Evolutionary conservation across 2,888 invertebrate genomes (phyloP).

Genomic region (Leptodirus hochenwartii): DNA sequence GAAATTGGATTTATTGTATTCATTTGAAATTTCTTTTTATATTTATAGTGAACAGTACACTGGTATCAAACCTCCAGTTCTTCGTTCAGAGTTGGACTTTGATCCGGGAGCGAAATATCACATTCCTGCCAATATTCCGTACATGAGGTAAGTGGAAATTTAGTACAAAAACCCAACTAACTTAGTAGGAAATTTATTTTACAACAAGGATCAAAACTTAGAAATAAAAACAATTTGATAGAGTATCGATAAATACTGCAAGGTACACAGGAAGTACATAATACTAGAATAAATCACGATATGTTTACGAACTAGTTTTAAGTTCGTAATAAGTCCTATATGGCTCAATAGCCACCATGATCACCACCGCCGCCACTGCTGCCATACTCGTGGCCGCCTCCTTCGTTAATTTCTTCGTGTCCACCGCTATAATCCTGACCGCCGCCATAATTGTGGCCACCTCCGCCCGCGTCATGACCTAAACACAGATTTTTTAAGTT

Average conservation of each 20-base stretch:
- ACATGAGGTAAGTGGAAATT: constrained; percentile 54
- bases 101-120: constrained; percentile 89
- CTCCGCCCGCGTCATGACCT: constrained; percentile 14
- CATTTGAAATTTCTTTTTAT: constrained; percentile 13
- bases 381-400: constrained; percentile 14
- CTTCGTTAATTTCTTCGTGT: constrained; percentile 26
- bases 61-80: constrained; percentile 70
- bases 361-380: constrained; percentile 13
- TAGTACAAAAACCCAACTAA: constrained; percentile 6
- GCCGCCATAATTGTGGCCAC: constrained; percentile 13
- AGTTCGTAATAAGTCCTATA: neutral
- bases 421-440: constrained; percentile 23
- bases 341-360: constrained; percentile 7
- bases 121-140: constrained; percentile 77
- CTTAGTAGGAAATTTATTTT: constrained; percentile 10
- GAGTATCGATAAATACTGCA: neutral
- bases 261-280: neutral
- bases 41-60: constrained; percentile 57
- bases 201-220: constrained; percentile 1
- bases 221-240: constrained; percentile 1
- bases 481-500: too few relatives aligned
- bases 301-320: neutral
- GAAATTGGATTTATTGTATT: neutral
- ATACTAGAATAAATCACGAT: neutral
- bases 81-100: constrained; percentile 74